Percentiles rank a stretch among this genome's conserved stretches.
Conservation (phyloP, 1,140 invertebrate genomes). For the Camponotus vicinus region DNA sequence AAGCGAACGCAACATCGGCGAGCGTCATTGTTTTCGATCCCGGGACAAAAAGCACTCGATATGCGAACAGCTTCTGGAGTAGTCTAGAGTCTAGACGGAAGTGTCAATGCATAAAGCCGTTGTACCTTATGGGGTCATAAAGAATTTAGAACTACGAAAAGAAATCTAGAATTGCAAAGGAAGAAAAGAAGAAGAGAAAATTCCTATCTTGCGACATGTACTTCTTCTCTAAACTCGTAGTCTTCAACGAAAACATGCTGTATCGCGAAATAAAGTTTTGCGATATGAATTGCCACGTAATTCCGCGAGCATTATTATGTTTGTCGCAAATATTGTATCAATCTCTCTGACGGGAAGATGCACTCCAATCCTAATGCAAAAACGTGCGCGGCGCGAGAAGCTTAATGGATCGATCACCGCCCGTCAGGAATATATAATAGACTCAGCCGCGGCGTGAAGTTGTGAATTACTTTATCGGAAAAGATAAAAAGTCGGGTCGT, state of each 20-base stretch:
- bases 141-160: neutral
- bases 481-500: constrained; percentile 52
- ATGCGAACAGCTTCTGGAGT: constrained; percentile 18
- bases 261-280: constrained; percentile 4
- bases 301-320: constrained; percentile 16
- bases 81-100: constrained; percentile 37
- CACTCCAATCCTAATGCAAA: neutral
- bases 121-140: neutral
- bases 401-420: constrained; percentile 56
- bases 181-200: neutral
- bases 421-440: constrained; percentile 51
- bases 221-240: neutral
- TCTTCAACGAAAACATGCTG: neutral
- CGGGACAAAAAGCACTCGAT: constrained; percentile 52
- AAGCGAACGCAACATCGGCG: constrained; percentile 30
- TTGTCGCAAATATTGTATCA: constrained; percentile 41
- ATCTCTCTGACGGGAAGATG: constrained; percentile 24
- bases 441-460: constrained; percentile 18
- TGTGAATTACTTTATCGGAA: constrained; percentile 50
- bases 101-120: constrained; percentile 12
- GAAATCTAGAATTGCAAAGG: too few relatives aligned
- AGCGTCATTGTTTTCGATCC: constrained; percentile 55
- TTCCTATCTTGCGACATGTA: too few relatives aligned
- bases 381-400: neutral
- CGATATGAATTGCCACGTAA: constrained; percentile 5